Evolutionary conservation across 2,113 vertebrate genomes (phyloP), one percentile per base, ranked within the genome.

Genomic region (Syngnathoides biaculeatus): DNA sequence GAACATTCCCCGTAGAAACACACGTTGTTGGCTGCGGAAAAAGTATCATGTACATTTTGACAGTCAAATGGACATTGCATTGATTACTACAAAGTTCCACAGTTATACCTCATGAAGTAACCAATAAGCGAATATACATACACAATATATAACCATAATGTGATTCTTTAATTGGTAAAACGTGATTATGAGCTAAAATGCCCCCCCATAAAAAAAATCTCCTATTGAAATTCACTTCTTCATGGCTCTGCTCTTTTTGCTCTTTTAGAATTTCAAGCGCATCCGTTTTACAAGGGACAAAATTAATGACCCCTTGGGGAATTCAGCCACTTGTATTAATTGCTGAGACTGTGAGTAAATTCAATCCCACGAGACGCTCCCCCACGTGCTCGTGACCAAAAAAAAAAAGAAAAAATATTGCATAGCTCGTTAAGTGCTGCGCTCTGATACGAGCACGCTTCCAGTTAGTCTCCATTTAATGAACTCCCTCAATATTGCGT

Each of bases 1-100:
- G 97, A 98, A 22, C 97, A 99, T 69, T 99, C 97, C 0, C 97
- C 97, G 0, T 99, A 99, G 92, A 99, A 99, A 79, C 97, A 99
- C 82, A 98, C 92, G 77, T 99, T 99, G 90, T 98, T 98, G 85
- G 97, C 97, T 96, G 89, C 74, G 71, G 45, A 50, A 66, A 68
- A 52, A 50, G 57, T 17, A 24, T 3, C 9, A 9, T 38, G 22
- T 45, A 26, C 6, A 52, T 22, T n/a, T 22, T 52, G n/a, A 8
- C 22, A 52, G 9, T n/a, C n/a, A n/a, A n/a, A n/a, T n/a, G n/a
- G n/a, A n/a, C n/a, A n/a, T n/a, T 35, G 30, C 30, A 35, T 3
- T 35, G 30, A 35, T 35, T 35, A 3, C 30, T 35, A 35, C 6
- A 5, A 35, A 6, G 13, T 47, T 47, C 2, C 14, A 47, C 9